These are phyloP conservation scores for Apodemia hepburni DNA, from an alignment of 2,888 invertebrate species.

Conservation along the genomic window DNA sequence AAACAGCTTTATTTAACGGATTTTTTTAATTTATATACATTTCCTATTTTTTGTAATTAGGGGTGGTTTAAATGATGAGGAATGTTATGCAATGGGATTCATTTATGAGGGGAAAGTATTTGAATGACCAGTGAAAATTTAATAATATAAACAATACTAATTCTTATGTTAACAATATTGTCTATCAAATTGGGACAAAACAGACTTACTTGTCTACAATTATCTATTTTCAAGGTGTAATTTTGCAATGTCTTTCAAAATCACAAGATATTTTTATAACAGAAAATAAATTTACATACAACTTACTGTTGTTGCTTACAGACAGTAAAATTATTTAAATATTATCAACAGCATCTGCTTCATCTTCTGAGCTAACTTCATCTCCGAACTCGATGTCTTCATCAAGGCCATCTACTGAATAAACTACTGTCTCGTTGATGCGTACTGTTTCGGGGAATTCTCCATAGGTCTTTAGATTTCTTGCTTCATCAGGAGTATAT, in stretches of 20 bases:
- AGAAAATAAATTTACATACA: slow-evolving; percentile 70
- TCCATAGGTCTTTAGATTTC: slow-evolving; percentile 99
- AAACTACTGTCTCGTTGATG: slow-evolving; percentile 97
- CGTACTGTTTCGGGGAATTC: slow-evolving; percentile 99
- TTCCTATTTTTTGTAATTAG: slow-evolving; percentile 50
- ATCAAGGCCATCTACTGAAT: slow-evolving; percentile 96
- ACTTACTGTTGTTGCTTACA: slow-evolving; percentile 60
- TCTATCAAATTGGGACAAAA: slow-evolving; percentile 17
- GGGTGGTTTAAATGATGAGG: slow-evolving; percentile 45
- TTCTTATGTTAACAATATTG: slow-evolving; percentile 35
- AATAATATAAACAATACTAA: slow-evolving; percentile 16
- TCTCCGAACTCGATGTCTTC: slow-evolving; percentile 98
- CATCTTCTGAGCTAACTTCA: slow-evolving; percentile 95
- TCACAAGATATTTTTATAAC: slow-evolving; percentile 60
- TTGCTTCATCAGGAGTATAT: slow-evolving; percentile 99
- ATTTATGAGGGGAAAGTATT: background rate
- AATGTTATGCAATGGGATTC: slow-evolving; percentile 55
- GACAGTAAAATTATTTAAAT: slow-evolving; percentile 61
- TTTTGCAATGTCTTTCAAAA: slow-evolving; percentile 46
- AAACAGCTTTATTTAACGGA: slow-evolving; percentile 40
- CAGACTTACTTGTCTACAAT: slow-evolving; percentile 14
- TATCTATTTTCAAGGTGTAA: slow-evolving; percentile 32
- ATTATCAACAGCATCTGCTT: slow-evolving; percentile 87
- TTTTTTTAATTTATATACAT: slow-evolving; percentile 71
- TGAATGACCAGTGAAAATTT: slow-evolving; percentile 2